Evolutionary conservation across 1,140 invertebrate species (phyloP), one percentile per base, ranked within the genome.

Genomic region (Coelopa frigida): DNA sequence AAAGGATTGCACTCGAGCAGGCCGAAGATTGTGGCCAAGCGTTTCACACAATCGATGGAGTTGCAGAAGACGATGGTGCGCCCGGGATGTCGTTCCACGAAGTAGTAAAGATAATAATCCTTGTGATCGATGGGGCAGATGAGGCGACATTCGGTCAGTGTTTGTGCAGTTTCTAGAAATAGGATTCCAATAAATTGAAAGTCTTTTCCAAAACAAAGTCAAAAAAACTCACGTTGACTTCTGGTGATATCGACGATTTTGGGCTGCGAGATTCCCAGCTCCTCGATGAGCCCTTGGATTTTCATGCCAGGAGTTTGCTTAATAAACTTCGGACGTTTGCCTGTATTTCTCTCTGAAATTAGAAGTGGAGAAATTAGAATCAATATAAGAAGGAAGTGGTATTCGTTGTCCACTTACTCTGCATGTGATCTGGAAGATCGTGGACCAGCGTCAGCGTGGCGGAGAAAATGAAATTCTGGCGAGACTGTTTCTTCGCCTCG

Each of bases 401-500:
- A 3, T 37, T 15, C 18, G 14, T 10, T 18, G 21, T 43, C 21
- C 10, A 43, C 51, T 81, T 83, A 54, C 78, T 76, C 56, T 78
- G 75, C 48, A 89, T 71, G 68, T 92, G 80, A 23, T 83, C 69
- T 0, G 92, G 91, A 33, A 85, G 73, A 48, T 86, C 83, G 57
- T 94, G 91, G 0, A 92, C 82, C 56, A 97, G 71, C 2, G 94
- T 94, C 5, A 99, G 74, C 0, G 97, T 99, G 14, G 97, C 97
- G 1, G 96, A 99, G 73, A 98, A 98, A 0, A 99, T 85, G 72
- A 98, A 95, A 57, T 86, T 96, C 72, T 99, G 94, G 17, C 92
- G 73, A 24, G 77, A 53, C 46, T 75, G 68, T 7, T 75, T 72
- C 29, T 74, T 75, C 1, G 69, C 55, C 46, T 79, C 75, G 53